Conservation (phyloP, 2,113 vertebrate genomes). For the Scartelaos histophorus region DNA sequence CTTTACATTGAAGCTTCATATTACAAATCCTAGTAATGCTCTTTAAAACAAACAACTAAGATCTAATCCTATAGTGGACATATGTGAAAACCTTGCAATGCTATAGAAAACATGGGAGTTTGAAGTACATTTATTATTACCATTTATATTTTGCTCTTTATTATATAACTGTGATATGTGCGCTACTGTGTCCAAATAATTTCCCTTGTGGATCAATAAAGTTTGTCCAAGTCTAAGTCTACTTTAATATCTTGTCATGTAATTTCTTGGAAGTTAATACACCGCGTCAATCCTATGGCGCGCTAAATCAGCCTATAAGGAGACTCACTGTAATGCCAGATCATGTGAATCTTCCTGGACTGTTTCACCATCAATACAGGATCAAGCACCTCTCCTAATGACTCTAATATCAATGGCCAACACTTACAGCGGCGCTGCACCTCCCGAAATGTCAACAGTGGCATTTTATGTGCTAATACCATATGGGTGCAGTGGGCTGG, state of each 20-base stretch:
- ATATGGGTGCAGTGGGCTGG: conserved; percentile 76
- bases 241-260: background rate
- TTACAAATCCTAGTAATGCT: background rate
- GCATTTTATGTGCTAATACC: conserved; percentile 78
- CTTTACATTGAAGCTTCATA: background rate
- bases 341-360: conserved; percentile 44
- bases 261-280: conserved; percentile 30
- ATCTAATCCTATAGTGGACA: conserved; percentile 43
- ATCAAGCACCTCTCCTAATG: conserved; percentile 71
- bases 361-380: conserved; percentile 68
- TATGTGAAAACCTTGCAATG: conserved; percentile 37
- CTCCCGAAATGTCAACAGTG: conserved; percentile 76
- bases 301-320: conserved; percentile 11
- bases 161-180: too few species aligned
- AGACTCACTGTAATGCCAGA: conserved; percentile 22
- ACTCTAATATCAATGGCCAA: conserved; percentile 72
- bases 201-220: too few species aligned
- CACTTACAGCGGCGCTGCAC: conserved; percentile 69
- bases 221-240: background rate
- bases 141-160: too few species aligned
- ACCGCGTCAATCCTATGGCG: conserved; percentile 17
- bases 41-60: background rate
- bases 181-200: too few species aligned
- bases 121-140: background rate
- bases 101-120: conserved; percentile 20